Evolutionary conservation across 2,113 vertebrate genomes (phyloP), one percentile per base, ranked within the genome.

Genomic region (Pelmatolapia mariae): DNA sequence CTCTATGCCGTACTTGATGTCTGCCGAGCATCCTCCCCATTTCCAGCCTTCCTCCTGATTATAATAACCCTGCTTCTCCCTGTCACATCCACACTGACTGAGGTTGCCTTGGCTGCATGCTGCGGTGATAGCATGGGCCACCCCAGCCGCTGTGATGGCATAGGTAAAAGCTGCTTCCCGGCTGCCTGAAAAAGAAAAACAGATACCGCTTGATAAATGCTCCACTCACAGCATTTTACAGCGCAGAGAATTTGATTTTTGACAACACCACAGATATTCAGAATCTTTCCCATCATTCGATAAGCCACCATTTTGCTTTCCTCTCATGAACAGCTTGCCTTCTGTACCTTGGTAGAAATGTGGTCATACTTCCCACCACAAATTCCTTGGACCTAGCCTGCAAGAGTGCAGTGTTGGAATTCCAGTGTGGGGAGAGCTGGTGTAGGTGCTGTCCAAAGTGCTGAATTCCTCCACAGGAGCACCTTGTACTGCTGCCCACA

Each of bases 31-130:
- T 93, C 99, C 99, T 68, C 99, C 99, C 99, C 99, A 99, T 95
- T 99, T 99, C 99, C 99, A 99, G 96, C 99, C 98, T 94, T 99
- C 98, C 45, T 99, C 98, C 95, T 99, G 98, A 95, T 98, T 98
- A 96, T 98, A 98, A 96, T 98, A 98, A 57, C 99, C 99, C 95
- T 99, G 99, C 95, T 99, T 99, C 95, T 99, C 98, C 15, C 99
- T 97, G 96, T 99, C 99, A 29, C 99, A 99, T 93, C 99, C 98
- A 3, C 99, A 99, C 94, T 99, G 98, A 95, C 98, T 99, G 90
- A 99, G 97, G 96, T 99, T 99, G 90, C 99, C 99, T 95, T 99
- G 98, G 96, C 98, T 99, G 96, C 99, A 99, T 87, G 98, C 98
- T 0, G 98, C 98, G 0, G 98, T 99, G 94, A 99, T 98, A 1